These are phyloP conservation scores for Styela plicata DNA, from an alignment of 23 tunicate genomes.

Conservation along the genomic window DNA sequence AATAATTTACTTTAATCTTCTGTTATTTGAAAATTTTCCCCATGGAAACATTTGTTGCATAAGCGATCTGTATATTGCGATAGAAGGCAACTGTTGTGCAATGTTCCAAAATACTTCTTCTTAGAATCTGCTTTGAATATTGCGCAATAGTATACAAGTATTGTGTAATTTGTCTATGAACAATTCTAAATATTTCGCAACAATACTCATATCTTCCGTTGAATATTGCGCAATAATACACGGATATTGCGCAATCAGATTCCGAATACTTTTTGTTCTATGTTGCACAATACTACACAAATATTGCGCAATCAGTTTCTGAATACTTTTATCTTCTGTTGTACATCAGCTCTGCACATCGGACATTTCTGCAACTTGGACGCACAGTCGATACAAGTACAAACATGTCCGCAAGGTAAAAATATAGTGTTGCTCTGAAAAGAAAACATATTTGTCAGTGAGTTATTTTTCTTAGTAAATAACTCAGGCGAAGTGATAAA, in stretches of 20 bases:
- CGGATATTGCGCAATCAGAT: background rate
- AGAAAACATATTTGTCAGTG: too few species aligned
- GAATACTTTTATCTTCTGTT: conserved; percentile 69
- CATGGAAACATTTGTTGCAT: too few species aligned
- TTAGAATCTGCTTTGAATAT: too few species aligned
- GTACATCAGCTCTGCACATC: conserved; percentile 74
- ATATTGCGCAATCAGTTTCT: conserved; percentile 37
- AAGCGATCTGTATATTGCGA: too few species aligned
- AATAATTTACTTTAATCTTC: too few species aligned
- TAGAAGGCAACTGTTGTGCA: too few species aligned
- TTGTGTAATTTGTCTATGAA: background rate
- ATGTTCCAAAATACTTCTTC: too few species aligned
- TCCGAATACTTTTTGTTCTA: background rate
- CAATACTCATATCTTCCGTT: too few species aligned
- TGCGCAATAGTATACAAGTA: background rate
- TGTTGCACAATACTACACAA: background rate
- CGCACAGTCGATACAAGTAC: conserved; percentile 66
- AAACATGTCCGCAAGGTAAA: conserved; percentile 95
- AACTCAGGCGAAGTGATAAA: too few species aligned
- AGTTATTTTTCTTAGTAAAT: too few species aligned
- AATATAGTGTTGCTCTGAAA: conserved; percentile 74
- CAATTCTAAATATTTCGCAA: too few species aligned
- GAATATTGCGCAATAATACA: background rate
- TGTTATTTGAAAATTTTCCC: too few species aligned
- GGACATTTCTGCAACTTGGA: conserved; percentile 53